Evolutionary conservation across 2,888 invertebrate species (phyloP).

Genomic region (Gastrophysa polygoni): DNA sequence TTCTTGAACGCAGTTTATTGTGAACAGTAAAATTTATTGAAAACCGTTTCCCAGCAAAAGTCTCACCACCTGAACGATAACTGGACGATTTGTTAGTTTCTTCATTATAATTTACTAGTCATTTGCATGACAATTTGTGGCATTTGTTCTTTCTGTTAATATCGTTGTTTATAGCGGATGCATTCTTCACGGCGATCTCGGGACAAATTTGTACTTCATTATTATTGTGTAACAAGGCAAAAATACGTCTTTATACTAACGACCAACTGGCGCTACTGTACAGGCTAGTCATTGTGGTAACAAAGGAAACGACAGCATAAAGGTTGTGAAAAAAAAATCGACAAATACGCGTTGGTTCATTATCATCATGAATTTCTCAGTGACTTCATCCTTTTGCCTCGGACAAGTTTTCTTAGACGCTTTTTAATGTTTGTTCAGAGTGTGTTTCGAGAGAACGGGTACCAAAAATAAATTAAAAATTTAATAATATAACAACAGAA

Average conservation of each 20-base stretch:
- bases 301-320: too few relatives aligned
- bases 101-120: conserved; percentile 33
- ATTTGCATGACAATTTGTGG: conserved; percentile 30
- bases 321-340: too few relatives aligned
- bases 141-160: conserved; percentile 35
- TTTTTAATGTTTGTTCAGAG: too few relatives aligned
- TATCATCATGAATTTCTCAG: not conserved
- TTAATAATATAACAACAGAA: too few relatives aligned
- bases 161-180: conserved; percentile 37
- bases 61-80: conserved; percentile 32
- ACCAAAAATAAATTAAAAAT: too few relatives aligned
- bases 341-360: too few relatives aligned
- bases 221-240: conserved; percentile 24
- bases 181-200: conserved; percentile 25
- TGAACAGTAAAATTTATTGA: conserved; percentile 29
- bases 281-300: too few relatives aligned
- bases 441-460: too few relatives aligned
- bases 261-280: too few relatives aligned
- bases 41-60: conserved; percentile 32
- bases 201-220: conserved; percentile 30
- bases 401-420: too few relatives aligned
- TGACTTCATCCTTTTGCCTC: too few relatives aligned
- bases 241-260: conserved; percentile 8
- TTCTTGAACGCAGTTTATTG: conserved; percentile 21
- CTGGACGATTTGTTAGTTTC: conserved; percentile 39